Conservation (phyloP, 2,888 invertebrate genomes). For the Priocnemis perturbator region DNA sequence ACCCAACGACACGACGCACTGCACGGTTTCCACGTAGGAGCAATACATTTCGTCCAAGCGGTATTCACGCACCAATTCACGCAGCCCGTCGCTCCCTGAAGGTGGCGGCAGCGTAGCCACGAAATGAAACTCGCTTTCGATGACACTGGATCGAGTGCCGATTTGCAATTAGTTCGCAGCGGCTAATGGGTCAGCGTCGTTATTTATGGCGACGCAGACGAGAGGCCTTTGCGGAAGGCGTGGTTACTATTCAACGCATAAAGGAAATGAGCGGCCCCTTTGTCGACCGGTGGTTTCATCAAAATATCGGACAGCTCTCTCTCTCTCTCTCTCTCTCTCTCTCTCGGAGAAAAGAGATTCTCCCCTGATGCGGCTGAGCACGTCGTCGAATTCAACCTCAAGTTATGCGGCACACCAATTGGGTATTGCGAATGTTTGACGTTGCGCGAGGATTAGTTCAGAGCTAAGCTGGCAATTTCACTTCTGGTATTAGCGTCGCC, state of each 20-base stretch:
- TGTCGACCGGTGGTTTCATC: conserved; percentile 38
- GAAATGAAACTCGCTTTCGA: conserved; percentile 4
- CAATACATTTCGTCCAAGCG: conserved; percentile 21
- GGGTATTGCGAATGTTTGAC: no score
- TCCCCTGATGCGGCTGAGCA: no score
- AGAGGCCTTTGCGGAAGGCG: conserved; percentile 17
- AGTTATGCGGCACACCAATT: no score
- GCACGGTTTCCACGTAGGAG: not conserved
- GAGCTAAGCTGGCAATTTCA: no score
- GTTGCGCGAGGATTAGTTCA: no score
- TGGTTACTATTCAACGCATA: conserved; percentile 35
- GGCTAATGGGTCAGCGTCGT: conserved; percentile 17
- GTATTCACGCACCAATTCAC: no score
- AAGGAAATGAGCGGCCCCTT: conserved; percentile 49
- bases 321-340: no score
- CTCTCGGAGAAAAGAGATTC: conserved; percentile 14
- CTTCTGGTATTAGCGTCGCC: no score
- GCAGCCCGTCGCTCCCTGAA: no score
- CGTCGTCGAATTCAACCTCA: no score
- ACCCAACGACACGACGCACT: not conserved
- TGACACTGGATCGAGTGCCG: conserved; percentile 15
- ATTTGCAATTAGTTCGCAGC: conserved; percentile 38
- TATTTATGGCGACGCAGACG: conserved; percentile 2
- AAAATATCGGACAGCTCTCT: conserved; percentile 30
- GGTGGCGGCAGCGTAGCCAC: not conserved